Base-by-base conservation (phyloP, 2,888 invertebrate species). In the Megalurothrips usitatus region DNA sequence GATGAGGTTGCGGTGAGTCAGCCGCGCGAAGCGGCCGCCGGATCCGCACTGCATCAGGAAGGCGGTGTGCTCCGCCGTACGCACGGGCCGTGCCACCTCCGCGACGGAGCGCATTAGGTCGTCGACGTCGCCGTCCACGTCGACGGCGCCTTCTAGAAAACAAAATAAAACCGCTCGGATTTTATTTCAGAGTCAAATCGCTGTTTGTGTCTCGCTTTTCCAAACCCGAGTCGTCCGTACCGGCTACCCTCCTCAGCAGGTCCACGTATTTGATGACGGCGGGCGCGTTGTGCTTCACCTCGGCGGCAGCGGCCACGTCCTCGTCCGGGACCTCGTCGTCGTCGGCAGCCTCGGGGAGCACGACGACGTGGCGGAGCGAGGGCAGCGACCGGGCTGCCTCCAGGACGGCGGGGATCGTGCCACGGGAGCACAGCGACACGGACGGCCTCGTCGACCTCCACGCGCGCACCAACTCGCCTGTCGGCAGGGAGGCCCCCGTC, bases 391-490 rank as follows among this genome's bases (percentile, higher is more conserved):
- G 68, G 26, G 68, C 68, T 8, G 68, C 68, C 68, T 75, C 68
- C 26, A 26, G 68, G 68, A 75, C 68, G 68, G 26, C 68, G 9
- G 68, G 23, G 23, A 75, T 23, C 23, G 68, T 75, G 68, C 23
- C 26, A 8, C 68, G 26, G 11, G 68, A 75, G 68, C 68, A 75
- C 23, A 75, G 68, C 68, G 26, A 23, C 68, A 75, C 23, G 9
- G 23, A 26, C 23, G 68, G 68, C 68, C 26, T 23, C 68, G 68
- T 75, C 9, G 68, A 23, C 11, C 23, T 23, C 68, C 68, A 75
- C 68, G 68, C 68, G 23, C 68, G 23, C 68, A 75, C 68, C 68
- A 75, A 26, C 68, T 75, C 68, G 26, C 68, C 68, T 75, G 68
- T 8, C n/a, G 26, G 58, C 11, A 43, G 34, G 34, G 34, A 43